Evolutionary conservation across 1,140 invertebrate genomes (phyloP).

Genomic region (Diorhabda elongata): DNA sequence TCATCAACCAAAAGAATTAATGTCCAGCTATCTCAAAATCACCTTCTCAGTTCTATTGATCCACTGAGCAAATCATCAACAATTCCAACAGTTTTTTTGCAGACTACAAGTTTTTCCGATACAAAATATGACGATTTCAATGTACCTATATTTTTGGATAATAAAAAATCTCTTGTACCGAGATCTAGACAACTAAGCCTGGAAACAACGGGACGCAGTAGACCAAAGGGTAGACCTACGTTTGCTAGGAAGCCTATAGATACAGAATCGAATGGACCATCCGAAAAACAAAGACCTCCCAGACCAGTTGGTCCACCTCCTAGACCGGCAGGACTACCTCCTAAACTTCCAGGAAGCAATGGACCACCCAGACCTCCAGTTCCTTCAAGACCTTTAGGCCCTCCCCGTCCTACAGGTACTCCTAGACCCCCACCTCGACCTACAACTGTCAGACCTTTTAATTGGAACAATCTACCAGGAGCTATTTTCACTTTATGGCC

Average conservation of each 20-base stretch:
- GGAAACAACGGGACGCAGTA: neutral
- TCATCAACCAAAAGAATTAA: too few relatives aligned
- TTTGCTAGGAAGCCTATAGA: neutral
- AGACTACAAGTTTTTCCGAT: too few relatives aligned
- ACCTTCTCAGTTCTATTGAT: too few relatives aligned
- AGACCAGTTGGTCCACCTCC: constrained; percentile 8
- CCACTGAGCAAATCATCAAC: too few relatives aligned
- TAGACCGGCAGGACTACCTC: neutral
- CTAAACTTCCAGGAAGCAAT: neutral
- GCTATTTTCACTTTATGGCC: constrained; percentile 12
- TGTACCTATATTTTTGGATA: too few relatives aligned
- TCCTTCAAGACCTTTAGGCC: constrained; percentile 12
- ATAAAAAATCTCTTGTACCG: neutral
- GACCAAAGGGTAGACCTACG: neutral
- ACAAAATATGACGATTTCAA: too few relatives aligned
- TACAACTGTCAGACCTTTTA: constrained; percentile 7
- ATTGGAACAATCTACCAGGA: neutral
- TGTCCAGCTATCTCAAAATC: too few relatives aligned
- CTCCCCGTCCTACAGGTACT: constrained; percentile 10
- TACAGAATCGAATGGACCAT: neutral
- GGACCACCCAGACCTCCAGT: neutral
- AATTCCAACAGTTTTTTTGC: too few relatives aligned
- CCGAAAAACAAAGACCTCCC: constrained; percentile 6
- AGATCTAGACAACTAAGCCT: neutral
- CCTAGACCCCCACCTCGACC: constrained; percentile 1